Evolutionary conservation across 2,113 vertebrate genomes (phyloP).

Genomic region (Perca flavescens): DNA sequence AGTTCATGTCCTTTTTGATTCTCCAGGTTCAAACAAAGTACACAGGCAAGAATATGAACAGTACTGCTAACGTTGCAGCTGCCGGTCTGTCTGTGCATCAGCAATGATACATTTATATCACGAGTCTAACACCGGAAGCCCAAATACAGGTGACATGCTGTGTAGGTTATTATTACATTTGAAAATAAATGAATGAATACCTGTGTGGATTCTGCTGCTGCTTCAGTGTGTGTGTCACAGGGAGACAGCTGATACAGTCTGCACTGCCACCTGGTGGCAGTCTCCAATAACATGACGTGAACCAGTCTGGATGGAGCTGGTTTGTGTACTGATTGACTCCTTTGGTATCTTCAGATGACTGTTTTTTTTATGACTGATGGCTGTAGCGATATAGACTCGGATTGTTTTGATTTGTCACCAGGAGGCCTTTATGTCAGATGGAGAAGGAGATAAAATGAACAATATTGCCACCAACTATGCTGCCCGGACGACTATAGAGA

Average conservation of each 20-base stretch:
- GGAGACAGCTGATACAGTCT: slow-evolving; percentile 20
- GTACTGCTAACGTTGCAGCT: background rate
- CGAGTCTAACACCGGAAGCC: background rate
- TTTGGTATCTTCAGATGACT: background rate
- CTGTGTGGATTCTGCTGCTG: background rate
- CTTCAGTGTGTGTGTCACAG: background rate
- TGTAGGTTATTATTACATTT: too few species aligned
- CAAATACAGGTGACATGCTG: background rate
- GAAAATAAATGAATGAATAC: too few species aligned
- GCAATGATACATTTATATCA: background rate
- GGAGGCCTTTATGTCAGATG: background rate
- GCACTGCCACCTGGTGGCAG: slow-evolving; percentile 70
- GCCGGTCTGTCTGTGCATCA: background rate
- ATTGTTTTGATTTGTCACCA: background rate
- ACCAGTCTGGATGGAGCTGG: background rate
- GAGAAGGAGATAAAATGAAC: too few species aligned
- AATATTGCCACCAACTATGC: background rate
- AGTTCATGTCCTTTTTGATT: background rate
- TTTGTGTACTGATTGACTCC: background rate
- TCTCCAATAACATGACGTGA: background rate
- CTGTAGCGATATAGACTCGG: background rate
- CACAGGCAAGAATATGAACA: background rate
- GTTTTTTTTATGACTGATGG: background rate
- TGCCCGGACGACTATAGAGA: background rate
- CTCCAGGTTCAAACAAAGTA: background rate